phyloP scores from a whole-genome alignment of 2,797 vertebrate species.

The Caiman crocodilus region DNA sequence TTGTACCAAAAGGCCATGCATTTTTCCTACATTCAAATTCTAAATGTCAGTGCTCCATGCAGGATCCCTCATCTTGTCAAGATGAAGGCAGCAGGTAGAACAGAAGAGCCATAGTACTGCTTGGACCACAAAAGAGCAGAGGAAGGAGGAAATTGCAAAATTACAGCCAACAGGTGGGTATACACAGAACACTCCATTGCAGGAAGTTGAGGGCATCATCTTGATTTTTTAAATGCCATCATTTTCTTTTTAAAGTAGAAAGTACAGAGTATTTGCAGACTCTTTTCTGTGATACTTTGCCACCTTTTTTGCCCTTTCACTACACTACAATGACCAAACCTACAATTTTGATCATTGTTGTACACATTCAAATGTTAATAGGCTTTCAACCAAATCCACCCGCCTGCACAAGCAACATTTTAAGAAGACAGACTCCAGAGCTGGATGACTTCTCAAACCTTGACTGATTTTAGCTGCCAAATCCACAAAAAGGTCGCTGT shows the following conservation, averaged over 20 bases:
- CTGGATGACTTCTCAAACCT: slow-evolving; percentile 78
- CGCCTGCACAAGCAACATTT: background rate
- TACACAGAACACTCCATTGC: background rate
- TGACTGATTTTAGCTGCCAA: slow-evolving; percentile 94
- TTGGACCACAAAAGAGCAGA: background rate
- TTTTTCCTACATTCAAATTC: background rate
- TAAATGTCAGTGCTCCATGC: background rate
- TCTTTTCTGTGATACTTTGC: background rate
- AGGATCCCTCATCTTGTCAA: background rate
- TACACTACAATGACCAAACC: background rate
- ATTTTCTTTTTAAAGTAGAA: background rate
- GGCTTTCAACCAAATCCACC: background rate
- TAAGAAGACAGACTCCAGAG: background rate
- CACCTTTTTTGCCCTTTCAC: background rate
- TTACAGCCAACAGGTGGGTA: background rate
- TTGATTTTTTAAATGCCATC: background rate
- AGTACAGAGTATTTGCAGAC: background rate
- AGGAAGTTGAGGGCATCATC: background rate
- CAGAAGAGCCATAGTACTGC: background rate
- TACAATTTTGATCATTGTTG: background rate
- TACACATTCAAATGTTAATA: background rate
- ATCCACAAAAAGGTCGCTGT: slow-evolving; percentile 95
- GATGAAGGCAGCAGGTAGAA: accelerated
- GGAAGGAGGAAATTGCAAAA: background rate
- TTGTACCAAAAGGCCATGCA: accelerated